Evolutionary conservation across 2,797 vertebrate species (phyloP), one percentile per base, ranked within the genome.

Genomic region (Peromyscus melanophrys): DNA sequence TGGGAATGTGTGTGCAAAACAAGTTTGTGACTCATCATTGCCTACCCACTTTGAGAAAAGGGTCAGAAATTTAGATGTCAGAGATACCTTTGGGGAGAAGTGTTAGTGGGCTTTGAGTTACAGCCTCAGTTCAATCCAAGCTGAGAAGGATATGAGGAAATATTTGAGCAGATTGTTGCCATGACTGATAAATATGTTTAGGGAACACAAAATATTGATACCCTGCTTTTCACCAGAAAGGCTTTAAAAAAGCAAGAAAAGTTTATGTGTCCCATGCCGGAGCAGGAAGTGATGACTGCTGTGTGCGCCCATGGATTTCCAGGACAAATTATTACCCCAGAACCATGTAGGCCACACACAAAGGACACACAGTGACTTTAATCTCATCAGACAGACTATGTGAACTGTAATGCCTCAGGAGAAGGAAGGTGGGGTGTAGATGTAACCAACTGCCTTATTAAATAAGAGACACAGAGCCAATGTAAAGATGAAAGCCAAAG

Each of bases 31-130:
- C 19, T 92, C 67, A 78, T 75, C 82, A 55, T 55, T 78, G 37
- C 34, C 92, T 46, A 43, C 6, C 9, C 27, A 75, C 67, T 29
- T 86, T 89, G 73, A 86, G 87, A 81, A 96, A 93, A 29, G 49
- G 63, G 11, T 40, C 76, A 92, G 43, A 94, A 91, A 80, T 86
- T 85, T 75, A 93, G 61, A 76, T 90, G 89, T 23, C 82, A 63
- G 57, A 87, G 71, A 86, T 76, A 78, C 65, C 63, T 87, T 80
- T 71, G 43, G 46, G 85, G 34, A 57, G 37, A 96, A 93, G 89
- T 89, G 25, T 89, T 87, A 52, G 52, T 59, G 23, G 57, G 43
- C 57, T 92, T 71, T 84, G 65, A 92, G 34, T 95, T 71, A 57
- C 29, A 59, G 19, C 23, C 27, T 40, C 46, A 52, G 6, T 29